phyloP scores from a whole-genome alignment of 92 coral and sea anemone genomes.

The Galaxea fascicularis region DNA sequence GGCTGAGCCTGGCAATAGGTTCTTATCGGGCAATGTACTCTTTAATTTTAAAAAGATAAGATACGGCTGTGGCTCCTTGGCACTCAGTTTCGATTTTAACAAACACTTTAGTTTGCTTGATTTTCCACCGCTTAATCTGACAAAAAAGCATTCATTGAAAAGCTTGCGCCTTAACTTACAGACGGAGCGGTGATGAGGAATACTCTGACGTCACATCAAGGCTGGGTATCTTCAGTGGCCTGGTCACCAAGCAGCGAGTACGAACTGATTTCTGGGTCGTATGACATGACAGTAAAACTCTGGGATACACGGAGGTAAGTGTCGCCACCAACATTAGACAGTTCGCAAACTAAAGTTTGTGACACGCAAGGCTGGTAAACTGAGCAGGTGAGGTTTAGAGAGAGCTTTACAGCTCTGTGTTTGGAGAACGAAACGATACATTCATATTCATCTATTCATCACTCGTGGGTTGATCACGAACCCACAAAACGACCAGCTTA shows the following conservation, averaged over 20 bases:
- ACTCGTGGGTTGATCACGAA: no score
- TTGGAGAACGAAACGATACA: no score
- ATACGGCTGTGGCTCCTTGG: not conserved
- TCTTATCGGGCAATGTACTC: no score
- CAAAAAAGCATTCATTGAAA: not conserved
- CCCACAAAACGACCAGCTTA: no score
- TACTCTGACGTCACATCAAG: conserved; percentile 88
- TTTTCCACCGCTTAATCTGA: not conserved
- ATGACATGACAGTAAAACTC: conserved; percentile 87
- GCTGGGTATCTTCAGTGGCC: conserved; percentile 96
- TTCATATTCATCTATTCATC: no score
- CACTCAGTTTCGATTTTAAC: not conserved
- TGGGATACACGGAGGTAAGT: conserved; percentile 98
- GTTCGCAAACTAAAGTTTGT: no score
- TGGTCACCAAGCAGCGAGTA: conserved; percentile 95
- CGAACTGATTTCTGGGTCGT: conserved; percentile 94
- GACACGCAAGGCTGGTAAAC: no score
- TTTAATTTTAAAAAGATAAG: no score
- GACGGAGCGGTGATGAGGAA: conserved; percentile 92
- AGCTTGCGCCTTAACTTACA: conserved; percentile 19
- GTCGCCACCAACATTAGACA: no score
- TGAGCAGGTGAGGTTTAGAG: not conserved
- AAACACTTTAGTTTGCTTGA: no score
- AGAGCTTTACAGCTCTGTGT: not conserved
- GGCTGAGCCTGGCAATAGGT: no score